Base-by-base conservation (phyloP, 1,140 invertebrate genomes). In the Harlomillsia oculata region DNA sequence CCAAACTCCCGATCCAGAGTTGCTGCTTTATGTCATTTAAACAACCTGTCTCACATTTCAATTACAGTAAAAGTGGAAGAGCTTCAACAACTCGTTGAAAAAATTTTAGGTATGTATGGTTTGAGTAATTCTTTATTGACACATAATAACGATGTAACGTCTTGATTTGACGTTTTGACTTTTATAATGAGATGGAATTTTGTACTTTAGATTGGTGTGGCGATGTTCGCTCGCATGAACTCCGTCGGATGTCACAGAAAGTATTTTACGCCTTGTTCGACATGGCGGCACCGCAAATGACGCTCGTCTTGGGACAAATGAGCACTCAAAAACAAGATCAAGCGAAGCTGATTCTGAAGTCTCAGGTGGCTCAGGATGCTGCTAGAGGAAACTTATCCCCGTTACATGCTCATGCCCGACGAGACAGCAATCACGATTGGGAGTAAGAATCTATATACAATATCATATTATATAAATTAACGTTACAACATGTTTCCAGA, bases 281-380 rank as follows among this genome's bases (percentile, higher is more conserved):
- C 36, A 65, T 65, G 64, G 60, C 60, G 26, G 64, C 64, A 5
- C 64, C 64, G 18, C 64, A 65, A 53, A 62, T 65, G 60, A 62
- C 64, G 0, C 26, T 57, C 6, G 56, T 63, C 29, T 29, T 63
- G 28, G 41, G 57, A 36, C 53, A 60, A 25, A 41, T 65, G 50
- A 6, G 53, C 11, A 53, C 60, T 5, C 30, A 51, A 13, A 65
- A 62, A 44, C 64, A 65, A 41, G 64, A 65, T 53, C 54, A 57
- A 52, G 64, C 64, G 5, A 65, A 62, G 41, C 26, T 45, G 21
- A 65, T 65, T 13, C 28, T 65, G 20, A 62, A 59, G 48, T 60
- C 57, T 56, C 51, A 56, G 53, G 50, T 39, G 18, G 39, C 53
- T 36, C 40, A 51, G 37, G 52, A 63, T 29, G 29, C 56, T 30